Evolutionary conservation across 1,140 invertebrate genomes (phyloP).

Genomic region (Hyposmocoma kahamanoa): DNA sequence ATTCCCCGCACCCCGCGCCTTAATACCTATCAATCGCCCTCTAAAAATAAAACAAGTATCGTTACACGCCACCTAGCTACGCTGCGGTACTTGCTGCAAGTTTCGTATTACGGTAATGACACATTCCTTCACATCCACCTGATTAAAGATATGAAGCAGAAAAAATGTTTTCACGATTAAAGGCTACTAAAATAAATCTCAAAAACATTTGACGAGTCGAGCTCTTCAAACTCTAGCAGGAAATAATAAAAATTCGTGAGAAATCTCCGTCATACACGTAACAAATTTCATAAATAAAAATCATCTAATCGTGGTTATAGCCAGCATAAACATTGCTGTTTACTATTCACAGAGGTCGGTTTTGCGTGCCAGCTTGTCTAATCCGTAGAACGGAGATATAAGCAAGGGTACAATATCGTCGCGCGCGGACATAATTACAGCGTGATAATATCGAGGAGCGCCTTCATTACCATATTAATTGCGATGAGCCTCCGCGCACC

Average conservation of each 20-base stretch:
- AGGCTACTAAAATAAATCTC: slow-evolving; percentile 50
- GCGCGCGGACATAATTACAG: slow-evolving; percentile 60
- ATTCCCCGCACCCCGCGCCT: not conserved
- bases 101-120: slow-evolving; percentile 41
- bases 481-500: slow-evolving; percentile 40
- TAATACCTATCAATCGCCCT: slow-evolving; percentile 56
- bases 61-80: slow-evolving; percentile 25
- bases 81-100: slow-evolving; percentile 17
- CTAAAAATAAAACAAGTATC: slow-evolving; percentile 58
- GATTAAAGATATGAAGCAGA: slow-evolving; percentile 44
- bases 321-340: not conserved
- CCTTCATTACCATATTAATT: slow-evolving; percentile 70
- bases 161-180: slow-evolving; percentile 34
- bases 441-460: slow-evolving; percentile 56
- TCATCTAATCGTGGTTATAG: not conserved
- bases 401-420: slow-evolving; percentile 58
- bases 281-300: not conserved
- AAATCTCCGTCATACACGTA: slow-evolving; percentile 35
- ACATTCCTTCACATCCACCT: slow-evolving; percentile 35
- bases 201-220: slow-evolving; percentile 44
- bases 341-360: not conserved
- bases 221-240: slow-evolving; percentile 48
- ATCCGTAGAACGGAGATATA: slow-evolving; percentile 40
- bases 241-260: slow-evolving; percentile 68
- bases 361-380: slow-evolving; percentile 39